Evolutionary conservation across 2,888 invertebrate genomes (phyloP).

Genomic region (Epirrita christyi): DNA sequence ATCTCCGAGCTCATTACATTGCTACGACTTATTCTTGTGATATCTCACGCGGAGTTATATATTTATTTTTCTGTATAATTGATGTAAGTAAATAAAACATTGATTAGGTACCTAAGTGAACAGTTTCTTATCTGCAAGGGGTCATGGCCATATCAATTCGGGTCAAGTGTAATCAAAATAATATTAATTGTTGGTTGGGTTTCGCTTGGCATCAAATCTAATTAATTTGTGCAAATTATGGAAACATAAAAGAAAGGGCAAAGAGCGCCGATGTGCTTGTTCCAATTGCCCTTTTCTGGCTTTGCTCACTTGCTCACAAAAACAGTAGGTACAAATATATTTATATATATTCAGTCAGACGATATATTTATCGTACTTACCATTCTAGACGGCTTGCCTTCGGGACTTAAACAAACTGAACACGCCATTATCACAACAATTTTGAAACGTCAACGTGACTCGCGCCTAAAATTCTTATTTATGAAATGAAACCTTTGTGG

Average conservation of each 20-base stretch:
- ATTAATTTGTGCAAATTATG: background rate
- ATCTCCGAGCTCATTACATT: too few relatives aligned
- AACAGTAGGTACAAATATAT: too few relatives aligned
- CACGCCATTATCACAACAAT: conserved; percentile 61
- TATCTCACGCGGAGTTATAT: too few relatives aligned
- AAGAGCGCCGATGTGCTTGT: too few relatives aligned
- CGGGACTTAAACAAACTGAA: conserved; percentile 56
- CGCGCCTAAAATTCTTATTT: conserved; percentile 16
- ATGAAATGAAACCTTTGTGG: conserved; percentile 7
- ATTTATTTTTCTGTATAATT: too few relatives aligned
- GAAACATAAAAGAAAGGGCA: too few relatives aligned
- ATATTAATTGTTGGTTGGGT: too few relatives aligned
- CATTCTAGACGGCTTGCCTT: conserved; percentile 60
- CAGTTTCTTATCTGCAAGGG: background rate
- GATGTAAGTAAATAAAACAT: background rate
- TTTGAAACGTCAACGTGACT: conserved; percentile 35
- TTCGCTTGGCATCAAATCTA: too few relatives aligned
- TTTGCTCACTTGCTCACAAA: too few relatives aligned
- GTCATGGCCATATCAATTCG: background rate
- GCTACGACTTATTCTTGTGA: too few relatives aligned
- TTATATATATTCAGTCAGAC: background rate
- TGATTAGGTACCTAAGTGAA: background rate
- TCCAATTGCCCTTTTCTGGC: too few relatives aligned
- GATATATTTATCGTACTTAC: conserved; percentile 47
- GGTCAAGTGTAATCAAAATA: too few relatives aligned